phyloP scores from a whole-genome alignment of 2,888 invertebrate species.

The Platycheirus albimanus region DNA sequence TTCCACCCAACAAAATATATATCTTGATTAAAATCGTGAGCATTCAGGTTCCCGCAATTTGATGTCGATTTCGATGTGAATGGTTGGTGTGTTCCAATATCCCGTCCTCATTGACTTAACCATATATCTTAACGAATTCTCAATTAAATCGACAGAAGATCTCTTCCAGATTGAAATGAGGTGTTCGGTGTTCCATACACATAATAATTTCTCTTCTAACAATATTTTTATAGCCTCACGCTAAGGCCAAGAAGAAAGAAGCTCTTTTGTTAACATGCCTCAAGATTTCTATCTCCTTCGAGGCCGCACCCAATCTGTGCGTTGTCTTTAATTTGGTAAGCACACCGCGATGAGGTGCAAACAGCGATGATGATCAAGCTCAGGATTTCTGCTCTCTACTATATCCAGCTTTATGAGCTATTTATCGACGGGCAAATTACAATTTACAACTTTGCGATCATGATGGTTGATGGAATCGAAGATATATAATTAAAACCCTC shows the following conservation, averaged over 20 bases:
- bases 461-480: conserved; percentile 27
- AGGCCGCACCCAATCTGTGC: conserved; percentile 61
- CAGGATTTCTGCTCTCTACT: too few species aligned
- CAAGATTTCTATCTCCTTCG: conserved; percentile 54
- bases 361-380: conserved; percentile 8
- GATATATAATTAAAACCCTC: conserved; percentile 32
- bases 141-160: conserved; percentile 55
- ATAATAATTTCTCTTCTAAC: conserved; percentile 56
- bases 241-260: conserved; percentile 21
- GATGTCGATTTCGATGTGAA: too few species aligned
- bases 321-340: conserved; percentile 58
- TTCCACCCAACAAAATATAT: background rate
- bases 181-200: conserved; percentile 35
- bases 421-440: conserved; percentile 71
- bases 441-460: conserved; percentile 63
- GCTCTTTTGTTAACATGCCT: conserved; percentile 69
- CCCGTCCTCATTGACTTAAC: conserved; percentile 9
- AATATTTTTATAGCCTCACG: conserved; percentile 59
- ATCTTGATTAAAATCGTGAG: conserved; percentile 14
- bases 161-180: conserved; percentile 12
- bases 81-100: background rate
- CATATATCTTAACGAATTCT: conserved; percentile 55
- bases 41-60: conserved; percentile 17
- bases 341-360: conserved; percentile 63
- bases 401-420: conserved; percentile 47